These are phyloP conservation scores for Corydoras maculifer DNA, from an alignment of 2,113 vertebrate genomes.

Conservation along the genomic window DNA sequence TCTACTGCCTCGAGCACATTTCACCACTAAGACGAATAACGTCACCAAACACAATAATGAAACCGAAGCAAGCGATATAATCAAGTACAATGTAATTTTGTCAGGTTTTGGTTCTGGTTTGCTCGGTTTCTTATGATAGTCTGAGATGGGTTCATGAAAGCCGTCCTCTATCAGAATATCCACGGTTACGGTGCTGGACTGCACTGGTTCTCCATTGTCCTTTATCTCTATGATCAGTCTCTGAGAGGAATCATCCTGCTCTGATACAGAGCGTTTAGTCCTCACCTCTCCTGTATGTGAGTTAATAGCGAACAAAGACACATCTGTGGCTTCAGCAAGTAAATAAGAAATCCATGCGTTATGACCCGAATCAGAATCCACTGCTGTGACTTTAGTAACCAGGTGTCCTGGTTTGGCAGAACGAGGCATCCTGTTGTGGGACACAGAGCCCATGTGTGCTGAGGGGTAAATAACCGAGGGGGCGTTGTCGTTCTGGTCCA, in stretches of 20 bases:
- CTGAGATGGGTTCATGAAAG: constrained; percentile 54
- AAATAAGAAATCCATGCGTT: constrained; percentile 66
- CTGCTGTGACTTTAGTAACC: constrained; percentile 61
- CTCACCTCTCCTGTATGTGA: constrained; percentile 62
- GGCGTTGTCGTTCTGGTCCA: constrained; percentile 33
- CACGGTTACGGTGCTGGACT: constrained; percentile 60
- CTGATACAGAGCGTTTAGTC: constrained; percentile 54
- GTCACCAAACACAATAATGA: constrained; percentile 39
- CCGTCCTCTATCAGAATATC: constrained; percentile 63
- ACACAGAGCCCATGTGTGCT: constrained; percentile 16
- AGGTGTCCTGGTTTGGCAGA: constrained; percentile 58
- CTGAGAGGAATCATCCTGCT: constrained; percentile 50
- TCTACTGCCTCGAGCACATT: constrained; percentile 28
- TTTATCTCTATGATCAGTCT: constrained; percentile 59
- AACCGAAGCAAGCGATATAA: constrained; percentile 38
- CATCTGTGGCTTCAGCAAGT: constrained; percentile 54
- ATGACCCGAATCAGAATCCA: constrained; percentile 65
- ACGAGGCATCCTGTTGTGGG: constrained; percentile 55
- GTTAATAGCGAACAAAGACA: constrained; percentile 57
- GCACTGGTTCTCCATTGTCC: constrained; percentile 62
- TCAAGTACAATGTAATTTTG: constrained; percentile 53
- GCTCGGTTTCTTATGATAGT: constrained; percentile 50
- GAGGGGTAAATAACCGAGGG: constrained; percentile 38
- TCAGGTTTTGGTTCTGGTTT: constrained; percentile 50
- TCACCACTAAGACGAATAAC: constrained; percentile 35